Evolutionary conservation across 2,113 vertebrate species (phyloP).

Genomic region (Hippocampus comes): DNA sequence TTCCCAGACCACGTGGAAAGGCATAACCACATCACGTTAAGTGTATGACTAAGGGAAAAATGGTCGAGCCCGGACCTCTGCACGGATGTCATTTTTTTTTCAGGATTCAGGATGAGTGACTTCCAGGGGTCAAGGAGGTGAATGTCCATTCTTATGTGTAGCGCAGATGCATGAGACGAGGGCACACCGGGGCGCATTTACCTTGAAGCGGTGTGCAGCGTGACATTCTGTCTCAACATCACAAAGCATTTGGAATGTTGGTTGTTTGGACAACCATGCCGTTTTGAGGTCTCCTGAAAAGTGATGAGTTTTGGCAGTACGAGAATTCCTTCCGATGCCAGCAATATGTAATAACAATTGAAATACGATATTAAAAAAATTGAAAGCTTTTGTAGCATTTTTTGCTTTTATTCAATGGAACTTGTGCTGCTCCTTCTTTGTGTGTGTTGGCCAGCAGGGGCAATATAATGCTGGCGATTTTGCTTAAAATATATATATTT

Average conservation of each 20-base stretch:
- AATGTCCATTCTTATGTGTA: slow-evolving; percentile 14
- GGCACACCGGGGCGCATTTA: slow-evolving; percentile 13
- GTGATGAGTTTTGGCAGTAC: too few species aligned
- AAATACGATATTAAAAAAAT: too few species aligned
- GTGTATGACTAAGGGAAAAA: slow-evolving; percentile 14
- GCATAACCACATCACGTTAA: slow-evolving; percentile 1
- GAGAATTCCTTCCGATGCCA: too few species aligned
- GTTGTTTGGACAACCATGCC: slow-evolving; percentile 3
- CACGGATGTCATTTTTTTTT: background rate
- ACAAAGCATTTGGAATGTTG: background rate
- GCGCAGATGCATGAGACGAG: slow-evolving; percentile 15
- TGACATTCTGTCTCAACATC: slow-evolving; percentile 17
- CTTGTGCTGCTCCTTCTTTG: too few species aligned
- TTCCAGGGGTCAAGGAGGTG: slow-evolving; percentile 8
- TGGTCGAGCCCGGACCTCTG: slow-evolving; percentile 9
- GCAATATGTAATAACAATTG: too few species aligned
- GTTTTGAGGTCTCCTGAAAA: too few species aligned
- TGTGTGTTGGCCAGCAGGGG: too few species aligned
- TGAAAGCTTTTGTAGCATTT: too few species aligned
- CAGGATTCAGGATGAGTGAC: slow-evolving; percentile 20
- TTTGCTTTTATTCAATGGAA: too few species aligned
- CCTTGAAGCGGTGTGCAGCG: slow-evolving; percentile 1
- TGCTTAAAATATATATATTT: too few species aligned
- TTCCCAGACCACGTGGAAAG: slow-evolving; percentile 20
- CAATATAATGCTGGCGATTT: too few species aligned